phyloP scores from a whole-genome alignment of 2,888 invertebrate genomes.

The Tetrapedia diversipes region DNA sequence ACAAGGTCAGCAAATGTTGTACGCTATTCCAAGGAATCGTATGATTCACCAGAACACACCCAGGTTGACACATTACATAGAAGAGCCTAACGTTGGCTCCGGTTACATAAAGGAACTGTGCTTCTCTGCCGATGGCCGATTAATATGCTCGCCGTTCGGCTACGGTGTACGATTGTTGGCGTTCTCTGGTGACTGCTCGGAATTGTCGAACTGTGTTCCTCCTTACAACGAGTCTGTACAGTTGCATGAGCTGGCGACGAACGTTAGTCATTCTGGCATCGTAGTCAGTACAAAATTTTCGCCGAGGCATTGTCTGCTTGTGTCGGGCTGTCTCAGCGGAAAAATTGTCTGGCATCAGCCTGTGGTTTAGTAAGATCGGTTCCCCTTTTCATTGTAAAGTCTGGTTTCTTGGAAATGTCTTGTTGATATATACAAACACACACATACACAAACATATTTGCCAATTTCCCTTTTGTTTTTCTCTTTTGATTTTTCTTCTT shows the following conservation, averaged over 20 bases:
- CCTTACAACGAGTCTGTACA: conserved; percentile 82
- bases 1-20: conserved; percentile 76
- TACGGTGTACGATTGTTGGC: conserved; percentile 93
- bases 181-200: conserved; percentile 90
- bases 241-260: conserved; percentile 88
- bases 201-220: conserved; percentile 89
- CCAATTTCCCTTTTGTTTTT: conserved; percentile 15
- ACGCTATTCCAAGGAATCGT: conserved; percentile 81
- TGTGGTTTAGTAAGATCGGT: conserved; percentile 73
- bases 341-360: conserved; percentile 96
- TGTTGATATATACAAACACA: conserved; percentile 16
- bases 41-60: conserved; percentile 89
- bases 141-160: conserved; percentile 95
- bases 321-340: conserved; percentile 95
- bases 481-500: conserved; percentile 14
- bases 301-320: conserved; percentile 92
- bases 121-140: conserved; percentile 94
- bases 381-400: conserved; percentile 8
- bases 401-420: conserved; percentile 9
- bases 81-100: conserved; percentile 94
- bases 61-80: conserved; percentile 91
- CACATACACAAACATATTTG: conserved; percentile 35
- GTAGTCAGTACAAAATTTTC: conserved; percentile 96
- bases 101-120: conserved; percentile 97
- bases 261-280: conserved; percentile 91